Percentiles rank a stretch among this genome's conserved stretches.
phyloP scores from a whole-genome alignment of 2,797 vertebrate species.

The Heliangelus exortis region DNA sequence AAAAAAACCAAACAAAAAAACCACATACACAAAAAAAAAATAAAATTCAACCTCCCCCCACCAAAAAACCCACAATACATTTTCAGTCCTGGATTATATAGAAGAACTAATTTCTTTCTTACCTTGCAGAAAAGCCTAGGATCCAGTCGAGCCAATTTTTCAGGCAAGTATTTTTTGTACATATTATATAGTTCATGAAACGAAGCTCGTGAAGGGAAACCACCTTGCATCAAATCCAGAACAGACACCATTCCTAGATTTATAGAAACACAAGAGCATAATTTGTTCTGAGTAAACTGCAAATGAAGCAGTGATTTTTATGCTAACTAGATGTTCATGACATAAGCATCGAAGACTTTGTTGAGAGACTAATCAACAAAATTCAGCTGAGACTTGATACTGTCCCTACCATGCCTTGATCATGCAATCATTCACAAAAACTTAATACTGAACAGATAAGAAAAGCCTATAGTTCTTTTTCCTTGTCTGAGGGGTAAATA shows the following conservation, averaged over 20 bases:
- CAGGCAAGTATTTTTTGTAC: conserved; percentile 97
- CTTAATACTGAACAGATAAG: not conserved
- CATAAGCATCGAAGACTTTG: not conserved
- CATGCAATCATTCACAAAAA: not conserved
- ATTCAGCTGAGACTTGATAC: not conserved
- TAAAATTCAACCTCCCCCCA: too few relatives aligned
- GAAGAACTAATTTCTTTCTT: not conserved
- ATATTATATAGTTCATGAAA: conserved; percentile 99
- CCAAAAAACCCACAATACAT: not conserved
- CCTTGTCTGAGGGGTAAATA: not conserved
- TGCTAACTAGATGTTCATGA: not conserved
- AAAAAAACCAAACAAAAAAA: too few relatives aligned
- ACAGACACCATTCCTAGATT: conserved; percentile 95
- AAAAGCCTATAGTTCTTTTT: not conserved
- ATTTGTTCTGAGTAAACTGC: not conserved
- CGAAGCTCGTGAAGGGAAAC: conserved; percentile 95
- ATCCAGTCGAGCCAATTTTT: conserved; percentile 91
- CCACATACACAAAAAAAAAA: too few relatives aligned
- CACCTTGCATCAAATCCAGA: conserved; percentile 97
- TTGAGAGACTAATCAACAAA: not conserved
- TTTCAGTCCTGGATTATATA: not conserved
- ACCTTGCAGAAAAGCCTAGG: conserved; percentile 98
- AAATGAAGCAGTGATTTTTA: not conserved
- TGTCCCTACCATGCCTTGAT: not conserved
- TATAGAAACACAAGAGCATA: not conserved